Evolutionary conservation across 1,140 invertebrate species (phyloP), one percentile per base, ranked within the genome.

Genomic region (Colletes latitarsis): DNA sequence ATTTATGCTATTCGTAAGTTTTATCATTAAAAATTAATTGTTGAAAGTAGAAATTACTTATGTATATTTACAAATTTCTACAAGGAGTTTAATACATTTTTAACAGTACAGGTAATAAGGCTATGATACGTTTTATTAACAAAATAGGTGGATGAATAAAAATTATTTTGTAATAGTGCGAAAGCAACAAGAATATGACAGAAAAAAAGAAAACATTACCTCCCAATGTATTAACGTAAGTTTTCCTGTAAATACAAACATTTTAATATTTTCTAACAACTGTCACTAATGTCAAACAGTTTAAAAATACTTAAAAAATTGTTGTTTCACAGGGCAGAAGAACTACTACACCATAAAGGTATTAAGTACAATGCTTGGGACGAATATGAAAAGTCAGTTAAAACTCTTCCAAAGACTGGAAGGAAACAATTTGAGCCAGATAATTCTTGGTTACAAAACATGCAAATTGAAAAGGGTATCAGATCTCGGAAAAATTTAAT

Each of bases 391-490:
- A 91, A 89, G 69, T 90, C 89, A 0, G 79, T 86, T n/a, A 85
- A 82, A 39, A 85, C 91, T 52, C 85, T 95, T 52, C 95, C 95
- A n/a, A 94, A 94, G 83, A 86, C 91, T 69, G 94, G 94, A 5
- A 85, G 92, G 75, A 95, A 95, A 87, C 92, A 94, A 82, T 94
- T 94, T 58, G 88, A 93, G 60, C 94, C 95, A n/a, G 94, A 92
- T 89, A 92, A 94, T 30, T 94, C 94, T 10, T 95, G 94, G 94
- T 88, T 95, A 4, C 94, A 95, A 79, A 92, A 94, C 70, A 94
- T 95, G 90, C 94, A 95, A 84, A 93, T 95, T 79, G 93, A 95
- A 83, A 94, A 94, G 70, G 92, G 93, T 53, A 87, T 96, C 62
- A 94, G 94, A 67, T 93, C 93, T 41, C 91, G 93, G 52, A 95